Conservation (phyloP, 2,797 vertebrate species). For the Macroramphosus scolopax region DNA sequence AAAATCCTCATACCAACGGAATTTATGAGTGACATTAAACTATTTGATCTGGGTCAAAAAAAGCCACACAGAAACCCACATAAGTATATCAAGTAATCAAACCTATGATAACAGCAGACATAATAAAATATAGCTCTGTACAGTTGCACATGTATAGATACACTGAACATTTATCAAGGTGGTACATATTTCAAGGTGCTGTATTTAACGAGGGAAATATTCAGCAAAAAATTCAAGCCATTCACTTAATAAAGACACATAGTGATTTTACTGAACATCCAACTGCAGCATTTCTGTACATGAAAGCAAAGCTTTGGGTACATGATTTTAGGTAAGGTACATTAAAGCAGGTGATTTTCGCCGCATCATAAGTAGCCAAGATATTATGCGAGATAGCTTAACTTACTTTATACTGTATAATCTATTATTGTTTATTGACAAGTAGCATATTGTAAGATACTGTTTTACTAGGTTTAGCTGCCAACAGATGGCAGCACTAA, state of each 20-base stretch:
- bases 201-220: constrained; percentile 36
- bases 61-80: too few relatives aligned
- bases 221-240: constrained; percentile 46
- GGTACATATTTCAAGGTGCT: constrained; percentile 53
- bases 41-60: too few relatives aligned
- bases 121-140: constrained; percentile 48
- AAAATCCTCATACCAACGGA: too few relatives aligned
- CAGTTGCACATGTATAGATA: constrained; percentile 54
- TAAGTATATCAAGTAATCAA: constrained; percentile 43
- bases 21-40: too few relatives aligned
- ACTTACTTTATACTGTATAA: constrained; percentile 9
- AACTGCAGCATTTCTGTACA: constrained; percentile 42
- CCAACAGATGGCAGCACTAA: constrained; percentile 56
- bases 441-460: neutral
- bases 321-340: constrained; percentile 10
- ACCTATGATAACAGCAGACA: constrained; percentile 54
- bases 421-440: neutral
- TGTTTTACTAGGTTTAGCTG: constrained; percentile 27
- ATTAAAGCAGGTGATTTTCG: constrained; percentile 12
- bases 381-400: constrained; percentile 7
- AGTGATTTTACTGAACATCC: constrained; percentile 43
- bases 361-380: constrained; percentile 8
- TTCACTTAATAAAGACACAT: constrained; percentile 51
- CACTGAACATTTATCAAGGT: constrained; percentile 36
- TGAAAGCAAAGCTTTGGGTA: constrained; percentile 19